Conservation (phyloP, 2,113 vertebrate genomes). For the Anoplopoma fimbria region DNA sequence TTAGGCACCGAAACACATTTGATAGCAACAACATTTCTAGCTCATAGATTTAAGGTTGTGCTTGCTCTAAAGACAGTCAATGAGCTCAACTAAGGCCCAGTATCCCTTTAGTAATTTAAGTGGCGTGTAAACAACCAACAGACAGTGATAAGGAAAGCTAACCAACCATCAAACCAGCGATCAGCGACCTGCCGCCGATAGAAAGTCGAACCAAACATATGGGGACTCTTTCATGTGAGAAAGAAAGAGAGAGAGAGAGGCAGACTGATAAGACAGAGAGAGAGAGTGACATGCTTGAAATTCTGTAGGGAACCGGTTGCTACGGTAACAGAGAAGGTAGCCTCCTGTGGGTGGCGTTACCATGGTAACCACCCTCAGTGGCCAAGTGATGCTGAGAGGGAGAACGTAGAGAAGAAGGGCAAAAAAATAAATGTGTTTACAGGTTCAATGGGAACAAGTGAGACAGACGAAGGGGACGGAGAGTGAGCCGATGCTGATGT, state of each 20-base stretch:
- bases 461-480: conserved; percentile 32
- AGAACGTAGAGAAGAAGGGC: conserved; percentile 54
- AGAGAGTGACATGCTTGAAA: conserved; percentile 79
- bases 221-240: conserved; percentile 57
- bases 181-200: conserved; percentile 30
- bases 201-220: conserved; percentile 60
- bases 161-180: conserved; percentile 41
- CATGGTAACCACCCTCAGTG: conserved; percentile 84
- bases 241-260: conserved; percentile 26
- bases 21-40: neutral
- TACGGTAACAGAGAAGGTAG: conserved; percentile 87
- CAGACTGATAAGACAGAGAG: conserved; percentile 53
- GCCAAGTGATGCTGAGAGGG: conserved; percentile 83
- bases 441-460: conserved; percentile 50
- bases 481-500: conserved; percentile 14
- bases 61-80: neutral
- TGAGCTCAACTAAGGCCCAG: neutral
- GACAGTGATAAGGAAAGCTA: conserved; percentile 41
- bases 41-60: neutral
- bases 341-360: conserved; percentile 86
- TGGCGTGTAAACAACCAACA: conserved; percentile 52
- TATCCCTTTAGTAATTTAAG: conserved; percentile 18
- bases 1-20: neutral
- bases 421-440: conserved; percentile 59
- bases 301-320: conserved; percentile 86